Evolutionary conservation across 2,888 invertebrate genomes (phyloP), one percentile per base, ranked within the genome.

Genomic region (Euphydryas editha): DNA sequence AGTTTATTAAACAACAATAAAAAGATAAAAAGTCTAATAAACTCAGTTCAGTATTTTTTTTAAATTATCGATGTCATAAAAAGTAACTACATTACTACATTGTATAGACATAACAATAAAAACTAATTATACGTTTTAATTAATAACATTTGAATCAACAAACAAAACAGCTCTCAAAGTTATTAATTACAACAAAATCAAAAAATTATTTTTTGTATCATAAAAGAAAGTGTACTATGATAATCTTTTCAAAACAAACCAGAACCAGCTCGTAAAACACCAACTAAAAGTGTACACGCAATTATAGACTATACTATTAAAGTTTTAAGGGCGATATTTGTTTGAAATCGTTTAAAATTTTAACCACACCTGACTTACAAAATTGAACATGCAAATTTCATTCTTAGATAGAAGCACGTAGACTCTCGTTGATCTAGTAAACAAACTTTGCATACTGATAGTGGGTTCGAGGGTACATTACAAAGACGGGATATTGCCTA

Each of bases 371-470:
- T 62, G 44, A 42, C 24, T 56, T 57, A 62, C 66, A 72, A 68
- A 70, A 67, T 68, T 65, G 59, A 62, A 65, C 64, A 60, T 71
- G 67, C 65, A 67, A 71, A 71, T 69, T 71, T 67, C 60, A 65
- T 71, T 71, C 71, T 67, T 65, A 66, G 66, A 61, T 59, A 49
- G 37, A 59, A 62, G 68, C 57, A 67, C 65, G 70, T 67, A 68
- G 67, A 58, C 39, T 64, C 59, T 57, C 65, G 69, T 65, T 69
- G 72, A 68, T 70, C 66, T 61, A 64, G 68, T 56, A 71, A 70
- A 72, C 71, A 70, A 57, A 71, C 61, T 70, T 67, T 71, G 72
- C 72, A 72, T 71, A 72, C 71, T 65, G 68, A 72, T 69, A 66
- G 54, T 55, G 24, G n/a, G 57, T 39, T 24, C 51, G 15, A n/a